A percentile compares a stretch with the other conserved stretches of the same genome.
Evolutionary conservation across 2,113 vertebrate species (phyloP).

Genomic region (Heptranchias perlo): DNA sequence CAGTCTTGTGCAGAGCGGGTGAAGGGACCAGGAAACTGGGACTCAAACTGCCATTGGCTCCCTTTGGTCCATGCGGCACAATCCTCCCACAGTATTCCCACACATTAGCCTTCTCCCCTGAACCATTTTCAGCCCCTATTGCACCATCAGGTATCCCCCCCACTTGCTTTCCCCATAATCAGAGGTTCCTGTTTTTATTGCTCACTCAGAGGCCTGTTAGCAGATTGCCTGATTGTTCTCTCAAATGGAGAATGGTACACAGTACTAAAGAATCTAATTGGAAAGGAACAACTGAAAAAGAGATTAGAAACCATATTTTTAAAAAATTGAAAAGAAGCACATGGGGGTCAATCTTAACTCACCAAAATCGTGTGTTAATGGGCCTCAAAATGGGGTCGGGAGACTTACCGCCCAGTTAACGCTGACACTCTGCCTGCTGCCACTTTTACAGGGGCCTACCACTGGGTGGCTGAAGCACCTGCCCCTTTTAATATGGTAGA

Average conservation of each 20-base stretch:
- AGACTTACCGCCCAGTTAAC: neutral
- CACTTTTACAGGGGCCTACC: neutral
- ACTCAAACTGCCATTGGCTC: neutral
- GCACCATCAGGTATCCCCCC: neutral
- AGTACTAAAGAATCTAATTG: neutral
- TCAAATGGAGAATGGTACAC: neutral
- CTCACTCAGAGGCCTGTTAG: neutral
- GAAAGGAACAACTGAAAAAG: neutral
- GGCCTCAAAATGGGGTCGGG: no score
- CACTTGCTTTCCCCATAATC: neutral
- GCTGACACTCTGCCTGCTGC: neutral
- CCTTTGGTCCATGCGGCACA: neutral
- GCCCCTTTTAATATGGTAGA: neutral
- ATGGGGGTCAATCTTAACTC: neutral
- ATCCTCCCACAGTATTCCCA: neutral
- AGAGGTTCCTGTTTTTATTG: neutral
- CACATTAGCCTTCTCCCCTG: neutral
- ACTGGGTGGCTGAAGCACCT: neutral
- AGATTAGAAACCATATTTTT: neutral
- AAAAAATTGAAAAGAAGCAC: neutral
- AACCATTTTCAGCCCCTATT: neutral
- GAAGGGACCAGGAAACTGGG: neutral
- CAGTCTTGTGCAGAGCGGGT: neutral
- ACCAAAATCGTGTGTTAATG: neutral
- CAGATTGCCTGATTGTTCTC: neutral